phyloP scores from a whole-genome alignment of 2,888 invertebrate genomes.

The Oscheius onirici region DNA sequence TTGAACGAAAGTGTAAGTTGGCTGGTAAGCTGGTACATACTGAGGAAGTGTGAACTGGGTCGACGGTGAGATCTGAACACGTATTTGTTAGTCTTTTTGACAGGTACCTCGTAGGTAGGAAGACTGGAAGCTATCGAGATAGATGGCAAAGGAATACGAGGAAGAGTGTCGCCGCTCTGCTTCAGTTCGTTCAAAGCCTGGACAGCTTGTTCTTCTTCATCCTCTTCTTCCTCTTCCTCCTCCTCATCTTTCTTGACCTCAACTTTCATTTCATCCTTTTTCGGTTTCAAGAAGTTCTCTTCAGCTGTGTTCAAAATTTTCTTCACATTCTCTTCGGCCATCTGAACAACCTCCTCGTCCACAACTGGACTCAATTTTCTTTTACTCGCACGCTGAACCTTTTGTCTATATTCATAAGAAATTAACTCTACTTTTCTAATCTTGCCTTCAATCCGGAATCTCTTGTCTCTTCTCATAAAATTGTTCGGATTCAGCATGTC shows the following conservation, averaged over 20 bases:
- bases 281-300: not conserved
- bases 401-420: not conserved
- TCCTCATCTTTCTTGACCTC: not conserved
- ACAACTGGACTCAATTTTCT: not conserved
- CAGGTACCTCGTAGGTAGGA: not conserved
- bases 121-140: not conserved
- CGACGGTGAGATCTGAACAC: too few species aligned
- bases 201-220: not conserved
- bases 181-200: not conserved
- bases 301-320: too few species aligned
- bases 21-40: too few species aligned
- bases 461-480: constrained; percentile 17
- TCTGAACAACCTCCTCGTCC: not conserved
- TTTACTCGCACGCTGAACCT: not conserved
- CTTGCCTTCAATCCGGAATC: constrained; percentile 9
- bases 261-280: not conserved
- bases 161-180: not conserved
- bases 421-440: not conserved
- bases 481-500: not conserved
- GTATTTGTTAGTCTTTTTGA: too few species aligned
- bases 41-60: too few species aligned
- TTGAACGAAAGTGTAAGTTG: too few species aligned
- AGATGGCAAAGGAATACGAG: not conserved
- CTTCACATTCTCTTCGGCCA: not conserved
- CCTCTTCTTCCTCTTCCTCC: not conserved